Evolutionary conservation across 2,888 invertebrate species (phyloP).

Genomic region (Patella depressa): DNA sequence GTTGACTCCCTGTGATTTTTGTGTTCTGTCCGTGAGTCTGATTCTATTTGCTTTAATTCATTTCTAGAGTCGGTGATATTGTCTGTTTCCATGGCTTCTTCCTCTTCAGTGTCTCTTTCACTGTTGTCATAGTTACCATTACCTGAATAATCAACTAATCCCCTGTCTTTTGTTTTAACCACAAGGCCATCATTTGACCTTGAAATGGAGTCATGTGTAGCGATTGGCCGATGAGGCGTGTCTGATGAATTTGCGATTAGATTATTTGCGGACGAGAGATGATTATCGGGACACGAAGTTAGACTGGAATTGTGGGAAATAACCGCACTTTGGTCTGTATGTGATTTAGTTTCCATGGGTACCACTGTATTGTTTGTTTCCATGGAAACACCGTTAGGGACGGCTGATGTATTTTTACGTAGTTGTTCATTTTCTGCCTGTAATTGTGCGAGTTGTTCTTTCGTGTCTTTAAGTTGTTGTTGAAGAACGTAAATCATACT

Average conservation of each 20-base stretch:
- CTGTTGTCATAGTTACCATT: background rate
- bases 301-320: background rate
- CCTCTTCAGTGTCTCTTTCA: conserved; percentile 12
- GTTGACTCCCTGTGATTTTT: background rate
- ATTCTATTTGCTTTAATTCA: background rate
- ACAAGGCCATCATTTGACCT: background rate
- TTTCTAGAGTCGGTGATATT: conserved; percentile 13
- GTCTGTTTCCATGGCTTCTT: conserved; percentile 26
- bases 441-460: conserved; percentile 78
- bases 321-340: background rate
- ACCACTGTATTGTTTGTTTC: conserved; percentile 14
- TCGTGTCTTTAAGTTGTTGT: conserved; percentile 89
- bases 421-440: conserved; percentile 75
- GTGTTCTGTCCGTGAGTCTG: background rate
- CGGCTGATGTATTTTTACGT: conserved; percentile 23
- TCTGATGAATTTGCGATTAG: background rate
- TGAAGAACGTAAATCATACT: conserved; percentile 95
- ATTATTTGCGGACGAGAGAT: background rate
- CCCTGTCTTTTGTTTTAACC: background rate
- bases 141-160: background rate
- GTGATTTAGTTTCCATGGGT: background rate
- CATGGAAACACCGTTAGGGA: conserved; percentile 1
- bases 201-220: background rate
- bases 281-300: background rate
- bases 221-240: background rate